Conservation (phyloP, 1,140 invertebrate genomes). For the Sitodiplosis mosellana region DNA sequence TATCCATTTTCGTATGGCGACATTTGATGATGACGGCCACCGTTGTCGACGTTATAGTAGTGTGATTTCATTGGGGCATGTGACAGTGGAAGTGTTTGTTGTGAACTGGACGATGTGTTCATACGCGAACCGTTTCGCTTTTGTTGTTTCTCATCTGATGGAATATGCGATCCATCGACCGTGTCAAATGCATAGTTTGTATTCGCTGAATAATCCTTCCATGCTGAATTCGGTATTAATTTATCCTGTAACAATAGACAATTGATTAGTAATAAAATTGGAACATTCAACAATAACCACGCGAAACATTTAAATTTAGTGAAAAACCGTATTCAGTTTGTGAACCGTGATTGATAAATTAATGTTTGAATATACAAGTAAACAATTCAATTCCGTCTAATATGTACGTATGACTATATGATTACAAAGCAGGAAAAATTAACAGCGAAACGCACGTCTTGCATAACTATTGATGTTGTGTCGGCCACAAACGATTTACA, state of each 20-base stretch:
- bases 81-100: slow-evolving; percentile 24
- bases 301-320: too few relatives aligned
- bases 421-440: too few relatives aligned
- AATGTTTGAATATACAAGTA: background rate
- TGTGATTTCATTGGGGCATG: slow-evolving; percentile 24
- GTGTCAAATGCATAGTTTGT: slow-evolving; percentile 77
- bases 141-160: slow-evolving; percentile 39
- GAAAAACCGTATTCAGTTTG: slow-evolving; percentile 1
- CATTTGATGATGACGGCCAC: slow-evolving; percentile 1
- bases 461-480: slow-evolving; percentile 19
- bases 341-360: background rate
- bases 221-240: slow-evolving; percentile 59
- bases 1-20: slow-evolving; percentile 2
- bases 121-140: slow-evolving; percentile 14
- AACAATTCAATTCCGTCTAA: too few relatives aligned
- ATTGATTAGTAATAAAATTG: too few relatives aligned
- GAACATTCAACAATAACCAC: too few relatives aligned
- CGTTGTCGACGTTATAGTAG: slow-evolving; percentile 15
- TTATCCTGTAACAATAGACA: slow-evolving; percentile 47
- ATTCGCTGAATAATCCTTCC: slow-evolving; percentile 71
- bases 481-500: background rate
- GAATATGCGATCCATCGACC: slow-evolving; percentile 38
- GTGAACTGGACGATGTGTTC: slow-evolving; percentile 13
- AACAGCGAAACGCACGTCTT: background rate
- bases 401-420: too few relatives aligned